phyloP scores from a whole-genome alignment of 2,888 invertebrate genomes.

The Mylabris sibirica region DNA sequence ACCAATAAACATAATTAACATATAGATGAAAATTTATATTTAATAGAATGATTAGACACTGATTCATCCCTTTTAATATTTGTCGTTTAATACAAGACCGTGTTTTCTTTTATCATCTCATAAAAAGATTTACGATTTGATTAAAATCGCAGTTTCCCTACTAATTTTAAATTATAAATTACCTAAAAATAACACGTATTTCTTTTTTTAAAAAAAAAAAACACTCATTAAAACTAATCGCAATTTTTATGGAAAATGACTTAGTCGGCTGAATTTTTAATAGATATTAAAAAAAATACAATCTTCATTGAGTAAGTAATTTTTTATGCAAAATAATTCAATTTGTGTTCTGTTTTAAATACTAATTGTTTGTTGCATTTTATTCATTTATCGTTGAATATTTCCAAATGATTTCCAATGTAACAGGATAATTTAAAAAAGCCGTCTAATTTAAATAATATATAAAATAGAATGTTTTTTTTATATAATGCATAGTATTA shows the following conservation, averaged over 20 bases:
- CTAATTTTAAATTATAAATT: slow-evolving; percentile 21
- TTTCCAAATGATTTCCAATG: neutral
- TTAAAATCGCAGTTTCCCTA: slow-evolving; percentile 24
- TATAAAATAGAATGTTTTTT: too few relatives aligned
- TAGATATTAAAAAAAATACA: neutral
- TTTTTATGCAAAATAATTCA: neutral
- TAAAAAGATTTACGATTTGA: slow-evolving; percentile 22
- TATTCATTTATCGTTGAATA: neutral
- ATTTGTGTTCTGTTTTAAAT: neutral
- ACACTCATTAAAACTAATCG: neutral
- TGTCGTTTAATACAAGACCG: neutral
- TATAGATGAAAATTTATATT: slow-evolving; percentile 2
- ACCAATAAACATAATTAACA: slow-evolving; percentile 2
- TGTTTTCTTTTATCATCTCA: neutral
- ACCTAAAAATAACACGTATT: neutral
- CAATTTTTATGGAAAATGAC: neutral
- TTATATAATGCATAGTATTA: too few relatives aligned
- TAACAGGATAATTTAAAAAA: too few relatives aligned
- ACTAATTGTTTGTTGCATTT: neutral
- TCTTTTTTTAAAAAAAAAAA: neutral
- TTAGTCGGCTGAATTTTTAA: neutral
- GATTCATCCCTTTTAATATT: neutral
- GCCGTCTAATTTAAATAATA: too few relatives aligned
- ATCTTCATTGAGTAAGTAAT: neutral
- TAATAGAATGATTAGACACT: neutral